Evolutionary conservation across 2,113 vertebrate species (phyloP), one percentile per base, ranked within the genome.

Genomic region (Colossoma macropomum): DNA sequence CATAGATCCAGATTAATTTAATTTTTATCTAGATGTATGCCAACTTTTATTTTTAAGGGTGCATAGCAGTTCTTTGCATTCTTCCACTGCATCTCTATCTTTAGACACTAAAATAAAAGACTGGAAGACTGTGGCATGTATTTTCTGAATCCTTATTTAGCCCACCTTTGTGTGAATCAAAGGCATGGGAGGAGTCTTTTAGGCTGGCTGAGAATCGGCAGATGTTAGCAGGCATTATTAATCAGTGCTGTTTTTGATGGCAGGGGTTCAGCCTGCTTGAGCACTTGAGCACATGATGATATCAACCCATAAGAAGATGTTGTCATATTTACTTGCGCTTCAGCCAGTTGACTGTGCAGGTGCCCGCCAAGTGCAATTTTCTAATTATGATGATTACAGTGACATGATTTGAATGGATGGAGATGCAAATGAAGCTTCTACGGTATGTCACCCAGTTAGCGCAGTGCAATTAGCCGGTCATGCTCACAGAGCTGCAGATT

Each of bases 351-450:
- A 32, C 63, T 66, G 63, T 19, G 63, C 66, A 69, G 66, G 66
- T 69, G 66, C 19, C 30, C 66, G 34, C 38, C 66, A 69, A 69
- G 66, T 38, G 66, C 32, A 9, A 23, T 69, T 69, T 34, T 34
- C 30, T 69, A 38, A 69, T 69, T 69, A 69, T 69, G 66, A 69
- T 69, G 32, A 69, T 69, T 69, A 38, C 30, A 69, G 66, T 69
- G 66, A 69, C 66, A 38, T 69, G 66, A 69, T 69, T 69, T 69
- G 30, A 69, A 69, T 38, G 23, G 63, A 66, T n/a, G 21, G 13
- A 69, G 66, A 38, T 69, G 66, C 66, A 69, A 69, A 69, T 38
- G 1, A 69, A 38, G 32, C 32, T 1, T 69, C 19, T 19, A 23
- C n/a, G 30, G 17, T 30, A 38, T 17, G 32, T 3, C 32, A 38